phyloP scores from a whole-genome alignment of 1,140 invertebrate species.

The Ladona fulva region DNA sequence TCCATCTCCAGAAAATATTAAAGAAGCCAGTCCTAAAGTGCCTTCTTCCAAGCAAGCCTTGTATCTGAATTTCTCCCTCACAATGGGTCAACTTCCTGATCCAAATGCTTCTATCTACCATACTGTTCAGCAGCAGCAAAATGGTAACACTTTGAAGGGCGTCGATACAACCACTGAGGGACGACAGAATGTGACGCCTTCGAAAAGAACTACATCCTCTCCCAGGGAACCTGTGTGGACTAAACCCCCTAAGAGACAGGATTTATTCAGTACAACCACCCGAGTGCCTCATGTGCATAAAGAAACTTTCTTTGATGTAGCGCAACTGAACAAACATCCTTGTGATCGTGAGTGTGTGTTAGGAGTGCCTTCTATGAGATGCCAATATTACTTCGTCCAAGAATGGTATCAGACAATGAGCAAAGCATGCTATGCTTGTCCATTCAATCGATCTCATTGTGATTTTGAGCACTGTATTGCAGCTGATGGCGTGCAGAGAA shows the following conservation, averaged over 20 bases:
- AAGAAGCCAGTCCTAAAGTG: too few relatives aligned
- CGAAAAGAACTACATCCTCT: not conserved
- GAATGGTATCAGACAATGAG: constrained; percentile 77
- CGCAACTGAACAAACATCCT: constrained; percentile 31
- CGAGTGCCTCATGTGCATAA: not conserved
- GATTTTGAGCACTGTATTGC: constrained; percentile 66
- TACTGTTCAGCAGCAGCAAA: not conserved
- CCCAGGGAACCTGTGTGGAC: not conserved
- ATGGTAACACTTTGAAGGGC: not conserved
- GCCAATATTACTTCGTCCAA: constrained; percentile 58
- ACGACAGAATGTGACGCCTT: not conserved
- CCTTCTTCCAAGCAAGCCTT: not conserved
- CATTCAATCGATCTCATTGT: constrained; percentile 65
- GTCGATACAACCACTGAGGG: not conserved
- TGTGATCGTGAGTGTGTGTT: constrained; percentile 45
- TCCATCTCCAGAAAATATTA: too few relatives aligned
- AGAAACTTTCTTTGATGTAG: not conserved
- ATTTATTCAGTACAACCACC: not conserved
- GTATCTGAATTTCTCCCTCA: not conserved
- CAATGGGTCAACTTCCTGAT: not conserved
- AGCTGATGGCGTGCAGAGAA: constrained; percentile 64
- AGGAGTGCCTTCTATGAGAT: constrained; percentile 48
- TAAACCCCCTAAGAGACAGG: not conserved
- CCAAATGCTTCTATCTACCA: not conserved
- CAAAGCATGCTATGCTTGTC: constrained; percentile 80